phyloP scores from a whole-genome alignment of 2,888 invertebrate species.

The Dasysyrphus tricinctus region DNA sequence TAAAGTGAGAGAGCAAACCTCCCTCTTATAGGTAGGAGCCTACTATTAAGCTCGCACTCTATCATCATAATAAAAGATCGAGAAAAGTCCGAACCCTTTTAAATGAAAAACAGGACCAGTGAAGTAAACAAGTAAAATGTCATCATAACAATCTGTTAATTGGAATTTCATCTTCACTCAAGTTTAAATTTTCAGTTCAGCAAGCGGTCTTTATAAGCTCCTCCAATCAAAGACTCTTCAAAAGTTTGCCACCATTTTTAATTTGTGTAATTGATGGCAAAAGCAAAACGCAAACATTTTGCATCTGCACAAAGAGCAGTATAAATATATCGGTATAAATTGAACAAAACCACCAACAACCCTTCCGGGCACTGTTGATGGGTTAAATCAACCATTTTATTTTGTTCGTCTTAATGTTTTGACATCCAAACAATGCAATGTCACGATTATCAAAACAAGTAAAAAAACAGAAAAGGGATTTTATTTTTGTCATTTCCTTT shows the following conservation, averaged over 20 bases:
- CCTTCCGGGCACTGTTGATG: constrained; percentile 51
- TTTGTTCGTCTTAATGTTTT: constrained; percentile 56
- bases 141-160: neutral
- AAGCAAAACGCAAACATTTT: constrained; percentile 47
- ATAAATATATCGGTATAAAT: neutral
- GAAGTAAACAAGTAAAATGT: neutral
- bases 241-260: constrained; percentile 63
- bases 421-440: constrained; percentile 61
- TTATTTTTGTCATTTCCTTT: constrained; percentile 52
- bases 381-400: constrained; percentile 70
- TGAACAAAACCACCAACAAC: constrained; percentile 49
- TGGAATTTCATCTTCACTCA: neutral
- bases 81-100: too few species aligned
- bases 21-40: too few species aligned
- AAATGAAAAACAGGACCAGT: neutral
- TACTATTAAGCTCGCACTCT: too few species aligned
- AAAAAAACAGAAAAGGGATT: constrained; percentile 15
- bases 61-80: too few species aligned
- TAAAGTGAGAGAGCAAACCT: too few species aligned
- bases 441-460: constrained; percentile 63
- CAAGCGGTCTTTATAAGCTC: neutral
- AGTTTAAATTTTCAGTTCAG: neutral
- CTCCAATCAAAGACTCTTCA: constrained; percentile 41
- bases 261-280: constrained; percentile 65
- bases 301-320: neutral